Conservation (phyloP, 2,888 invertebrate species). For the Lymantria monacha region DNA sequence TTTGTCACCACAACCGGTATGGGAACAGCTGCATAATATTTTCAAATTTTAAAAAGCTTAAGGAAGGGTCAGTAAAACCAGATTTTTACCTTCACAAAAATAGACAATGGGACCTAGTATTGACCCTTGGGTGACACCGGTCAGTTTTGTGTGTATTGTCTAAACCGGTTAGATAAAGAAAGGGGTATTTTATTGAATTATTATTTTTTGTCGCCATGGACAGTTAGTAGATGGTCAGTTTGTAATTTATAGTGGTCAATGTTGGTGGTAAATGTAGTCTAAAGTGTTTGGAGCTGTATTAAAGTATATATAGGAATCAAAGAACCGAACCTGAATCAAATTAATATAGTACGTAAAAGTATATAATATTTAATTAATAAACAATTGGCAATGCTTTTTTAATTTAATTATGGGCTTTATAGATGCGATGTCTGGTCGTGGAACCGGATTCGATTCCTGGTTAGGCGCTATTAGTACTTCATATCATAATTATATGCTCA, state of each 20-base stretch:
- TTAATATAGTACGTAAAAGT: not conserved
- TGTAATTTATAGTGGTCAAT: slow-evolving; percentile 47
- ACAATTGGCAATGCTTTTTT: no score
- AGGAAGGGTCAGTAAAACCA: slow-evolving; percentile 78
- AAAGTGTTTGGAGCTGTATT: slow-evolving; percentile 25
- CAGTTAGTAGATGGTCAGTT: slow-evolving; percentile 62
- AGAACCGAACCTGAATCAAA: not conserved
- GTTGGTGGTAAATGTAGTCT: slow-evolving; percentile 36
- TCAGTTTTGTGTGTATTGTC: slow-evolving; percentile 57
- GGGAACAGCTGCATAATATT: slow-evolving; percentile 60
- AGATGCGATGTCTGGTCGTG: no score
- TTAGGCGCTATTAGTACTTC: no score
- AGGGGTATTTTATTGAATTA: slow-evolving; percentile 56
- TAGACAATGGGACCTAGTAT: slow-evolving; percentile 53
- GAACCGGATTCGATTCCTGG: no score
- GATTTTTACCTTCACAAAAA: slow-evolving; percentile 76
- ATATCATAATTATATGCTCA: no score
- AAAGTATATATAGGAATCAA: slow-evolving; percentile 6
- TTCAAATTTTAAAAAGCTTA: slow-evolving; percentile 59
- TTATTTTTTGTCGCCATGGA: slow-evolving; percentile 49
- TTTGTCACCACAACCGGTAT: slow-evolving; percentile 54
- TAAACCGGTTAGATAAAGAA: slow-evolving; percentile 64
- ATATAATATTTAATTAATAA: no score
- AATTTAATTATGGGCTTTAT: no score
- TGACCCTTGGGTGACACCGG: slow-evolving; percentile 77